Evolutionary conservation across 2,113 vertebrate species (phyloP).

Genomic region (Corythornis vintsioides): DNA sequence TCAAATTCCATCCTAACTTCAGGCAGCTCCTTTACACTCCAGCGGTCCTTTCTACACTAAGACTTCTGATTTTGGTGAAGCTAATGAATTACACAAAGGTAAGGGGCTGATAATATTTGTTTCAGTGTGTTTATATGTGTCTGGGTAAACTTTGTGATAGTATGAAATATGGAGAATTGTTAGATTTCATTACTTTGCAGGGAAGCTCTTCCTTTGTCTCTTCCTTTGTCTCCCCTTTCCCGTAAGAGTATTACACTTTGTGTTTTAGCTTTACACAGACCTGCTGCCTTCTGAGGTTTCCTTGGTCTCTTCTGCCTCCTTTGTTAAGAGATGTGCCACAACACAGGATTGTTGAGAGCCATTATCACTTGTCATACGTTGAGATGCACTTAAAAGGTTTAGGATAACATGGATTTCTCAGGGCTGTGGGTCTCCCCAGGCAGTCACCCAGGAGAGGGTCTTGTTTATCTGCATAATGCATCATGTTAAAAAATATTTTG

Average conservation of each 20-base stretch:
- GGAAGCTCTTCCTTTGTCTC: background rate
- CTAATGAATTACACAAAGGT: rapidly evolving
- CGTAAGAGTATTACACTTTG: background rate
- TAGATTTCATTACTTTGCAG: background rate
- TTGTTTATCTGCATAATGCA: background rate
- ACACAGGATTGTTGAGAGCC: background rate
- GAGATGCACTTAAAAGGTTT: slow-evolving; percentile 31
- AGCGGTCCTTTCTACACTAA: background rate
- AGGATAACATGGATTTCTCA: background rate
- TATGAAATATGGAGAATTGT: background rate
- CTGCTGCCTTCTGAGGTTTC: background rate
- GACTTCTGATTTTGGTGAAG: background rate
- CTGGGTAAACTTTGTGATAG: background rate
- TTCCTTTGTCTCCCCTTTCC: background rate
- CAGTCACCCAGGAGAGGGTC: background rate
- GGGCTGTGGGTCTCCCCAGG: background rate
- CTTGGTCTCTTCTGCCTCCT: background rate
- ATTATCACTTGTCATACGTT: slow-evolving; percentile 3
- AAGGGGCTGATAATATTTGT: rapidly evolving
- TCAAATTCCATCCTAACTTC: background rate
- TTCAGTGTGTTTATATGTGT: background rate
- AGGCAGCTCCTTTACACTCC: background rate
- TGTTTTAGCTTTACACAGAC: background rate
- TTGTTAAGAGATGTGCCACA: background rate
- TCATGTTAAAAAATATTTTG: background rate